Conservation (phyloP, 37 sponge, comb jelly and placozoan species). For the Agelas oroides region DNA sequence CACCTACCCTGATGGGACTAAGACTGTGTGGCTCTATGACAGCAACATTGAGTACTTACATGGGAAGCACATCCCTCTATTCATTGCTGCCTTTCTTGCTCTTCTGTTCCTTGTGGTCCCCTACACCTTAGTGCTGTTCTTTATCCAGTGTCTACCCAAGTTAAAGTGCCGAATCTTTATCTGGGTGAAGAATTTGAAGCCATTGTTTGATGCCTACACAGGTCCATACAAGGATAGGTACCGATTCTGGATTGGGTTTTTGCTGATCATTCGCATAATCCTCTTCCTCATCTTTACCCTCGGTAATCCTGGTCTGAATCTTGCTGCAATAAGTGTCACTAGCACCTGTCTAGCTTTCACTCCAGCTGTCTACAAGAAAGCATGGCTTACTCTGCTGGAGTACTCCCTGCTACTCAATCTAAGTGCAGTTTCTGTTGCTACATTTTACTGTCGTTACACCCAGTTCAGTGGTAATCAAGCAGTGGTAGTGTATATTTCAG, state of each 20-base stretch:
- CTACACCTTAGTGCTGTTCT: slow-evolving; percentile 23
- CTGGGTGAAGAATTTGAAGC: not conserved
- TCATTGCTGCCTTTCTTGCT: not conserved
- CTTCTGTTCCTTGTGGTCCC: slow-evolving; percentile 9
- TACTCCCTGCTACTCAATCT: no score
- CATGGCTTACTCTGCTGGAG: no score
- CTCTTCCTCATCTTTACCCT: no score
- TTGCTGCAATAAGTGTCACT: no score
- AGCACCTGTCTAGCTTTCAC: no score
- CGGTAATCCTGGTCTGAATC: no score
- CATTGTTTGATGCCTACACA: slow-evolving; percentile 11
- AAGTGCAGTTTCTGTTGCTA: no score
- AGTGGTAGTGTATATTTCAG: no score
- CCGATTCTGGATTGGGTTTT: slow-evolving; percentile 17
- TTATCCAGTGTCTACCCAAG: no score
- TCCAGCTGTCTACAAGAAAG: no score
- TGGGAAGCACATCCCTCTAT: not conserved
- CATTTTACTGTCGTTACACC: no score
- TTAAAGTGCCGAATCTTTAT: not conserved
- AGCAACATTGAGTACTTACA: slow-evolving; percentile 2
- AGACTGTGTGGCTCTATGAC: slow-evolving; percentile 24
- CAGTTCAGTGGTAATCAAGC: no score
- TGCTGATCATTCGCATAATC: not conserved
- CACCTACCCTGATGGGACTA: not conserved
- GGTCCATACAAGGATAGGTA: slow-evolving; percentile 11